Percentiles rank a stretch among this genome's conserved stretches.
Conservation (phyloP, 2,797 vertebrate species). For the Clarias fuscus region DNA sequence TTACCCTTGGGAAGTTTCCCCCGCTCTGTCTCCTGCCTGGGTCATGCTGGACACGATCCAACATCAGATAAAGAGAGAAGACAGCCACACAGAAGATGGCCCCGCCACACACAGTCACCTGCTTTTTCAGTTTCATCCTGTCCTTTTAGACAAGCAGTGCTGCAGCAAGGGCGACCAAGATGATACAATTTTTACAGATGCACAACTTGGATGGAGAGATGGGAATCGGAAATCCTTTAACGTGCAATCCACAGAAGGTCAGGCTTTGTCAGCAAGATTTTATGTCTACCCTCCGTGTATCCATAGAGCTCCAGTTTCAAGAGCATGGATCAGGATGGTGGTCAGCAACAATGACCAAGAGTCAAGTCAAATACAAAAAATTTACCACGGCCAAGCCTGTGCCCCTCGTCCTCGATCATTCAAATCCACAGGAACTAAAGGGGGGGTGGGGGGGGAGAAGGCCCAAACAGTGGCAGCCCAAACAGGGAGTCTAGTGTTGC, state of each 20-base stretch:
- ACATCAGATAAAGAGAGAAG: slow-evolving; percentile 97
- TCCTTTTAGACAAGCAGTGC: background rate
- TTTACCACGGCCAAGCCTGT: slow-evolving; percentile 70
- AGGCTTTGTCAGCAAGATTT: slow-evolving; percentile 49
- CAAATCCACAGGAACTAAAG: slow-evolving; percentile 60
- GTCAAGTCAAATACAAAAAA: slow-evolving; percentile 66
- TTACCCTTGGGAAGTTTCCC: slow-evolving; percentile 96
- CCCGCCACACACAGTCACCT: slow-evolving; percentile 96
- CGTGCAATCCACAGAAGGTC: slow-evolving; percentile 50
- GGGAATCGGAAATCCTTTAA: slow-evolving; percentile 43
- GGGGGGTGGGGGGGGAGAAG: slow-evolving; percentile 41
- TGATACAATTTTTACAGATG: background rate
- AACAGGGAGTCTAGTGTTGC: slow-evolving; percentile 74
- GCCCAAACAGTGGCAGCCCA: slow-evolving; percentile 61
- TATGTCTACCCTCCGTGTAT: slow-evolving; percentile 58
- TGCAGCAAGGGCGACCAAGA: background rate
- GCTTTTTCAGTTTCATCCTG: slow-evolving; percentile 97
- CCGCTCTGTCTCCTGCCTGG: slow-evolving; percentile 85
- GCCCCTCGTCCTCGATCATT: slow-evolving; percentile 71
- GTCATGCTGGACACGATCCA: slow-evolving; percentile 96
- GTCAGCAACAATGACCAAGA: slow-evolving; percentile 67
- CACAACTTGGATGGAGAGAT: background rate
- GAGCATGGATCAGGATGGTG: slow-evolving; percentile 58
- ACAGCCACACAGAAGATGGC: slow-evolving; percentile 98
- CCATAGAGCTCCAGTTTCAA: slow-evolving; percentile 62